Percentiles rank a stretch among this genome's conserved stretches.
phyloP scores from a whole-genome alignment of 2,113 vertebrate species.

The Vireo altiloquus region DNA sequence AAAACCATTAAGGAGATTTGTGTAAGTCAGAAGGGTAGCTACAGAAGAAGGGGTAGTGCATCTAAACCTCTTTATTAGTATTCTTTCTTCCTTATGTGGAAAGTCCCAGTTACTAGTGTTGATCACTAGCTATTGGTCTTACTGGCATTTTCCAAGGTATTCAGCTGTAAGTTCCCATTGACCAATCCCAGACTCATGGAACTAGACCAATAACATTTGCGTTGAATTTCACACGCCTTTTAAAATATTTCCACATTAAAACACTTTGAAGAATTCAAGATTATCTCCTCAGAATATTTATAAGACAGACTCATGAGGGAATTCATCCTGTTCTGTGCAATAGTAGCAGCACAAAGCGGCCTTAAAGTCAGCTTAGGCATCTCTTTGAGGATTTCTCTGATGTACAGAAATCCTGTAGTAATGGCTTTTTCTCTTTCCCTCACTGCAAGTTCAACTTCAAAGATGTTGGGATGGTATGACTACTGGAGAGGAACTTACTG shows the following conservation, averaged over 20 bases:
- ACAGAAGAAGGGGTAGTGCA: background rate
- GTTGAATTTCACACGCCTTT: background rate
- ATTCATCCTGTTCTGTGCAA: conserved; percentile 22
- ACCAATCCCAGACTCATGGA: background rate
- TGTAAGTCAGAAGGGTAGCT: background rate
- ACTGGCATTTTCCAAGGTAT: background rate
- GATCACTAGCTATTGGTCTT: background rate
- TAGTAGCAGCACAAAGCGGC: conserved; percentile 25
- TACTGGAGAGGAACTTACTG: background rate
- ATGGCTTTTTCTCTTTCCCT: background rate
- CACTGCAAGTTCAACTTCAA: background rate
- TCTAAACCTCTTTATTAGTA: background rate
- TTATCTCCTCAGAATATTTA: conserved; percentile 47
- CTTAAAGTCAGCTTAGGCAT: conserved; percentile 44
- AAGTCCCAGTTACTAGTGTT: background rate
- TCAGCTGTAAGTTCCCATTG: background rate
- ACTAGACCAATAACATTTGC: background rate
- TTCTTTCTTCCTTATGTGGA: background rate
- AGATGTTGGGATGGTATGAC: background rate
- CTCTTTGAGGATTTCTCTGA: conserved; percentile 43
- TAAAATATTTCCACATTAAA: background rate
- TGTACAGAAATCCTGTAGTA: conserved; percentile 5
- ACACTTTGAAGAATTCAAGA: conserved; percentile 28
- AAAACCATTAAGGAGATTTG: background rate
- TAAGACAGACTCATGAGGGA: background rate